Conservation (phyloP, 2,113 vertebrate genomes). For the Turdus rufiventris region DNA sequence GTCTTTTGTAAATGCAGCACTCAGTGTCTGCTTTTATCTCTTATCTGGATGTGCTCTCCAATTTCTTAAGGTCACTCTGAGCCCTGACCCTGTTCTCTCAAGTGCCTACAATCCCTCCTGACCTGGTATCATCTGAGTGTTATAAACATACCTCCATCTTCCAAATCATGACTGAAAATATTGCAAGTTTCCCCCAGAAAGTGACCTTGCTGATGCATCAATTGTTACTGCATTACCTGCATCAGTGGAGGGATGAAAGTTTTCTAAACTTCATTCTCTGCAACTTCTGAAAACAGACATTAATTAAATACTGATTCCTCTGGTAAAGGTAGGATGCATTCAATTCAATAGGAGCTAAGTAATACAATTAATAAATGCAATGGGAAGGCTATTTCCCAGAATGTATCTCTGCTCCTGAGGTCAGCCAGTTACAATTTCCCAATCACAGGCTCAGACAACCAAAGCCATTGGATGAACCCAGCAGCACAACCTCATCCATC, state of each 20-base stretch:
- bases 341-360: neutral
- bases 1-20: neutral
- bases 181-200: neutral
- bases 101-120: neutral
- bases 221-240: neutral
- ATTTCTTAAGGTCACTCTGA: slow-evolving; percentile 10
- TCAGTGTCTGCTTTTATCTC: neutral
- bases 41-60: slow-evolving; percentile 9
- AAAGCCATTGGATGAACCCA: neutral
- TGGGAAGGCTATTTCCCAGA: neutral
- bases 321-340: neutral
- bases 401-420: neutral
- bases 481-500: neutral
- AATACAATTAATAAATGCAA: neutral
- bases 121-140: neutral
- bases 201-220: neutral
- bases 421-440: slow-evolving; percentile 13
- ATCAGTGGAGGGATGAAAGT: neutral
- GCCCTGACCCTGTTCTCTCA: neutral
- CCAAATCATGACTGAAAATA: neutral
- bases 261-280: neutral
- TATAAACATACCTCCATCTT: neutral
- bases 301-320: neutral
- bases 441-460: neutral
- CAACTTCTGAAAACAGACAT: neutral